These are phyloP conservation scores for Ethmia dodecea DNA, from an alignment of 2,888 invertebrate genomes.

Conservation along the genomic window DNA sequence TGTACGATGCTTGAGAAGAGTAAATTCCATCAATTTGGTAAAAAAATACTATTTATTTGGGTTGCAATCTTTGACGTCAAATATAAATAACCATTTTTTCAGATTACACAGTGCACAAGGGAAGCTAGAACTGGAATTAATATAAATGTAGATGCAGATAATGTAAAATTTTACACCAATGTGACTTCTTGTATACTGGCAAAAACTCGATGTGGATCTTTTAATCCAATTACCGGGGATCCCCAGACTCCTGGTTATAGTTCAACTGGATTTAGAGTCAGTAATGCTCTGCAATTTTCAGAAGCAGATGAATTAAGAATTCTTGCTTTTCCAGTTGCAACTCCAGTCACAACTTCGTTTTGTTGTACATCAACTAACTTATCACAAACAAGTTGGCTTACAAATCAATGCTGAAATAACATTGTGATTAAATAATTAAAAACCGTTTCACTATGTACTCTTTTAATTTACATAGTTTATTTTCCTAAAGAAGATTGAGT, in stretches of 20 bases:
- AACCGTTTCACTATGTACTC: too few species aligned
- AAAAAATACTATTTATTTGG: constrained; percentile 13
- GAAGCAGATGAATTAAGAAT: constrained; percentile 73
- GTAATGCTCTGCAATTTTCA: constrained; percentile 77
- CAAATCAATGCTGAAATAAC: constrained; percentile 58
- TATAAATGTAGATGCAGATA: constrained; percentile 65
- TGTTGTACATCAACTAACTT: constrained; percentile 71
- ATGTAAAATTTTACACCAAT: constrained; percentile 77
- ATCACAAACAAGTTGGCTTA: constrained; percentile 70
- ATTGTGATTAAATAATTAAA: too few species aligned
- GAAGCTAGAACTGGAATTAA: constrained; percentile 71
- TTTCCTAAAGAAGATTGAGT: too few species aligned
- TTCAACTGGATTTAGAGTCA: constrained; percentile 48
- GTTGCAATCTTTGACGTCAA: background rate
- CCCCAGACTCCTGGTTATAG: constrained; percentile 72
- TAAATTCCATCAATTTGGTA: constrained; percentile 77
- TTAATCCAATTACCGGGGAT: constrained; percentile 82
- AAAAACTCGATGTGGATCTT: constrained; percentile 77
- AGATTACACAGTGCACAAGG: constrained; percentile 74
- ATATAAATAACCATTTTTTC: constrained; percentile 22
- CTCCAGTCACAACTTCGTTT: constrained; percentile 71
- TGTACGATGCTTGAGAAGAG: constrained; percentile 75
- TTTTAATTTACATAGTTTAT: too few species aligned
- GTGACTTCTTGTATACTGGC: constrained; percentile 82
- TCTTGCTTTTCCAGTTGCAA: constrained; percentile 69